phyloP scores from a whole-genome alignment of 1,140 invertebrate species.

The Drosophila quadrilineata region DNA sequence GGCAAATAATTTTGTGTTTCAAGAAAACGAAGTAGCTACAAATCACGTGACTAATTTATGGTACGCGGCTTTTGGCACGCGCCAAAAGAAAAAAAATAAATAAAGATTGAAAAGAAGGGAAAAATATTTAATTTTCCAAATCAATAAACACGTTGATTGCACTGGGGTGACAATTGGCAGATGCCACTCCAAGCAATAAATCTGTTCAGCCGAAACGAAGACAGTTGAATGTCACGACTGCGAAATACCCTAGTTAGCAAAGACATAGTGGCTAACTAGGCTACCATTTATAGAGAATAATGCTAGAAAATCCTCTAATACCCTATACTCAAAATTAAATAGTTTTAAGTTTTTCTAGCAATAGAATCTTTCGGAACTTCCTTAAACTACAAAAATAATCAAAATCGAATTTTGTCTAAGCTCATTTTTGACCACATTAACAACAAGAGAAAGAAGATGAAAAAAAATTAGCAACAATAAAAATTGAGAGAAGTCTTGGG shows the following conservation, averaged over 20 bases:
- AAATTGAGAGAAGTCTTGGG: not conserved
- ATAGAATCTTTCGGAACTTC: slow-evolving; percentile 1
- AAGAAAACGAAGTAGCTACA: slow-evolving; percentile 5
- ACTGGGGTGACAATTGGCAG: slow-evolving; percentile 69
- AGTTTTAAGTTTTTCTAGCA: not conserved
- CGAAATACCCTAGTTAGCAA: not conserved
- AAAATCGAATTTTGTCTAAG: slow-evolving; percentile 13
- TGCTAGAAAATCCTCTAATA: too few relatives aligned
- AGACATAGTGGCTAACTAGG: too few relatives aligned
- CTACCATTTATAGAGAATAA: too few relatives aligned
- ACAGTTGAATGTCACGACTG: not conserved
- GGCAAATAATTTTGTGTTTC: slow-evolving; percentile 1
- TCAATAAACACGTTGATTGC: slow-evolving; percentile 78
- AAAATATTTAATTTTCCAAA: slow-evolving; percentile 80
- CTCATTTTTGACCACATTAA: slow-evolving; percentile 59
- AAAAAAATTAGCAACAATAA: slow-evolving; percentile 20
- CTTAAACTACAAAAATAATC: not conserved
- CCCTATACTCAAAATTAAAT: too few relatives aligned
- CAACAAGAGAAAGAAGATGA: not conserved
- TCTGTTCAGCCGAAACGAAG: slow-evolving; percentile 27
- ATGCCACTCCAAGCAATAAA: slow-evolving; percentile 60
- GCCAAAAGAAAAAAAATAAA: slow-evolving; percentile 62
- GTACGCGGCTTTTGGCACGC: slow-evolving; percentile 43
- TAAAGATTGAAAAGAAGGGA: too few relatives aligned
- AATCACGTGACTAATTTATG: slow-evolving; percentile 65